Evolutionary conservation across 2,113 vertebrate species (phyloP), one percentile per base, ranked within the genome.

Genomic region (Capreolus pygargus): DNA sequence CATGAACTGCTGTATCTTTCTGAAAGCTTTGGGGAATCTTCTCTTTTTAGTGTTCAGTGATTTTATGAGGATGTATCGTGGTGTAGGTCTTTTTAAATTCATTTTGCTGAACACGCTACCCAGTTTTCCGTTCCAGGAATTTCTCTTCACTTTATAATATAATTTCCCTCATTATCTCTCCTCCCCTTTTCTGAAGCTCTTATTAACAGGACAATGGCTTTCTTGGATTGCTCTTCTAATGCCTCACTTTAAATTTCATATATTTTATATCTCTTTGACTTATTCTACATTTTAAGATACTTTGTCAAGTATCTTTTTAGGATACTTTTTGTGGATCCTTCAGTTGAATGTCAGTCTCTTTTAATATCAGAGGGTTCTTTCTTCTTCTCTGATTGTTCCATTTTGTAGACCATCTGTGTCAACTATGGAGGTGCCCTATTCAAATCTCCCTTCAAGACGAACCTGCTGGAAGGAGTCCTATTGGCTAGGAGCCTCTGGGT

Each of bases 101-200:
- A 47, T 78, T 52, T 14, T 21, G 7, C 54, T 95, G 47, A 97
- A 54, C 39, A 43, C 1, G 6, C 17, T 78, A 91, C 27, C 52
- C 50, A 33, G 30, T 95, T 83, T 94, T 86, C 70, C 86, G 47
- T 92, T 94, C 70, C 50, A 92, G 79, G 79, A 92, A 90, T 93
- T 30, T 89, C 28, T 84, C 36, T 92, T 85, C n/a, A 70, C 33
- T 45, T 43, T 45, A 13, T 52, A 33, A 90, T 67, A 21, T 45
- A 78, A 45, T 78, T 90, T 90, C 55, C 47, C 76, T 88, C 21
- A 45, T 84, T 89, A 52, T 52, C 78, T 79, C 67, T 33, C 47
- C 47, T 76, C 55, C 58, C 9, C 30, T 89, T 94, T 92, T 50
- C 87, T 43, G 52, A 89, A 39, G 47, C 10, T 52, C 25, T 45